Evolutionary conservation across 2,888 invertebrate species (phyloP).

Genomic region (Drosophila infuscata): DNA sequence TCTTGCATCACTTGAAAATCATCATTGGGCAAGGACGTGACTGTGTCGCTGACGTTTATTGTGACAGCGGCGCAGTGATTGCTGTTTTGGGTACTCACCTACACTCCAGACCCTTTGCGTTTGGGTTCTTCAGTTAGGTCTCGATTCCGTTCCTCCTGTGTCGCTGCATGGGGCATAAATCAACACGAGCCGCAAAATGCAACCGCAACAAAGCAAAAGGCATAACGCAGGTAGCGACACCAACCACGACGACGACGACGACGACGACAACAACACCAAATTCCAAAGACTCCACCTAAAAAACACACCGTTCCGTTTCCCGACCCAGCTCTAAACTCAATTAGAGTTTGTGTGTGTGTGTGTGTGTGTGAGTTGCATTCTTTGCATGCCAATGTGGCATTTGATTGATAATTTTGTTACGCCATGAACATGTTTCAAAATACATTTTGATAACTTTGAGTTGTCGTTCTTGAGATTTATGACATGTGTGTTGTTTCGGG

Average conservation of each 20-base stretch:
- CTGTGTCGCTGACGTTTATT: conserved; percentile 66
- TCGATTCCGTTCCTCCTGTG: conserved; percentile 31
- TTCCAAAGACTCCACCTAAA: conserved; percentile 50
- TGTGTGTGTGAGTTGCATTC: conserved; percentile 63
- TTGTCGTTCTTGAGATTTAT: conserved; percentile 64
- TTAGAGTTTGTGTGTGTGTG: conserved; percentile 58
- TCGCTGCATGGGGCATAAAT: conserved; percentile 72
- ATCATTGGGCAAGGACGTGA: conserved; percentile 73
- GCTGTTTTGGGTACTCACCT: conserved; percentile 25
- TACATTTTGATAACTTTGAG: conserved; percentile 63
- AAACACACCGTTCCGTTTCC: conserved; percentile 53
- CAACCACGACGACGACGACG: conserved; percentile 28
- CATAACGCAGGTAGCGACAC: conserved; percentile 64
- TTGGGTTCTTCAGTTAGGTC: conserved; percentile 11
- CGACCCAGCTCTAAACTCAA: conserved; percentile 64
- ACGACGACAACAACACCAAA: conserved; percentile 55
- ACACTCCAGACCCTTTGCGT: conserved; percentile 4
- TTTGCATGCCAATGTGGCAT: conserved; percentile 77
- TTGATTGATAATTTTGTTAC: conserved; percentile 80
- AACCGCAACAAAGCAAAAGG: conserved; percentile 61
- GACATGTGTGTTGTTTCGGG: conserved; percentile 48
- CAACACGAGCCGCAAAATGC: conserved; percentile 64
- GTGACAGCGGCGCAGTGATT: conserved; percentile 57
- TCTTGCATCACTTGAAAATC: conserved; percentile 58
- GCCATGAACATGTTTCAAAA: conserved; percentile 68